Conservation (phyloP, 2,888 invertebrate species). For the Heliconius cydno region DNA sequence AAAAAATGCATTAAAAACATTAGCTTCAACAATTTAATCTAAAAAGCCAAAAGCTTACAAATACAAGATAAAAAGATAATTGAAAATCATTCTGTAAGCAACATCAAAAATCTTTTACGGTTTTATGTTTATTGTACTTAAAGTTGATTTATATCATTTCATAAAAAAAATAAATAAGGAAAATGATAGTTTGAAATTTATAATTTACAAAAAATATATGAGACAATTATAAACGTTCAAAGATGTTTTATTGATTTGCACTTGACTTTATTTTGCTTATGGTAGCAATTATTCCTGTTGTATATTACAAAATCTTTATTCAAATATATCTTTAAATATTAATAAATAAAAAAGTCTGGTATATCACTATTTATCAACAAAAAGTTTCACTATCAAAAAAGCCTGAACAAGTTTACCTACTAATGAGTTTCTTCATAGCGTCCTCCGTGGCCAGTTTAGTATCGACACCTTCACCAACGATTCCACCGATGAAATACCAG, state of each 20-base stretch:
- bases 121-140: neutral
- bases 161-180: neutral
- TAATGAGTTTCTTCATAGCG: constrained; percentile 90
- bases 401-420: constrained; percentile 86
- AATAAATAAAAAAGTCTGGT: neutral
- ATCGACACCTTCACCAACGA: constrained; percentile 87
- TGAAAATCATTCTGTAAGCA: neutral
- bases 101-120: neutral
- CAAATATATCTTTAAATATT: no score
- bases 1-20: no score
- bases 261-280: no score
- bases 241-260: no score
- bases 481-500: constrained; percentile 93
- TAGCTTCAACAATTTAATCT: no score
- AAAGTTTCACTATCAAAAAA: constrained; percentile 45
- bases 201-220: neutral
- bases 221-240: neutral
- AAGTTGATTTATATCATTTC: neutral
- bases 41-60: no score
- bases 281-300: no score
- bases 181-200: neutral
- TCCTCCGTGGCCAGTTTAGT: constrained; percentile 86
- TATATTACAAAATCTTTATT: no score
- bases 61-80: neutral
- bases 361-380: neutral